Base-by-base conservation (phyloP, 2,888 invertebrate species). In the Petrolisthes cinctipes region DNA sequence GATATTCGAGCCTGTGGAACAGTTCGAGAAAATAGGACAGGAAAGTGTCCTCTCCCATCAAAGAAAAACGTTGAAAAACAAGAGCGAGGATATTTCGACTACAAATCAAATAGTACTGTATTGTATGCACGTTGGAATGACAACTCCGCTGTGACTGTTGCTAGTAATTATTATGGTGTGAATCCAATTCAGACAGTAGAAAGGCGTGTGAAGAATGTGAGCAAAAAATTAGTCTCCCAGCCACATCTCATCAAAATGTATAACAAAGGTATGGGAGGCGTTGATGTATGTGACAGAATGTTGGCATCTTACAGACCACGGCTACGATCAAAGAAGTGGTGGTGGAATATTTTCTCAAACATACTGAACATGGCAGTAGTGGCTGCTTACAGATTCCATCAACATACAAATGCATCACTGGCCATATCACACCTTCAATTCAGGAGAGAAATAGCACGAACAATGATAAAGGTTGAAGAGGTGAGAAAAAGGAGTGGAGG, bases 321-420 rank as follows among this genome's bases (percentile, higher is more conserved):
- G 23, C 61, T 76, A n/a, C 76, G 56, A 11, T 81, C 81, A 81
- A 86, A 82, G 81, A 86, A 86, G 23, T 86, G 86, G 86, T 86
- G 71, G 51, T 80, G 85, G 86, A 80, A 86, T 37, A 37, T 71
- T 14, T 81, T 86, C 68, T 81, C 71, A 9, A 54, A 81, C 51
- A n/a, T 81, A 11, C 2, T 86, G 54, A 80, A 86, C 53, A 23
- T 86, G 54, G n/a, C 86, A 20, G 56, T 82, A 56, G 86, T 82
- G 11, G 73, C 73, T 20, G 57, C 54, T 20, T 79, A 54, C n/a
- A 76, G 76, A 17, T 76, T 76, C 51, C 9, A 76, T 51, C 76
- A 37, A 53, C 53, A 76, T 76, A 53, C 53, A 37, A 51, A 20
- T 73, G 14, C 54, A 53, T 61, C 57, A 14, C 5, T 11, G 56